These are phyloP conservation scores for Sebastes goodei DNA, from an alignment of 2,797 vertebrate genomes.

Conservation along the genomic window DNA sequence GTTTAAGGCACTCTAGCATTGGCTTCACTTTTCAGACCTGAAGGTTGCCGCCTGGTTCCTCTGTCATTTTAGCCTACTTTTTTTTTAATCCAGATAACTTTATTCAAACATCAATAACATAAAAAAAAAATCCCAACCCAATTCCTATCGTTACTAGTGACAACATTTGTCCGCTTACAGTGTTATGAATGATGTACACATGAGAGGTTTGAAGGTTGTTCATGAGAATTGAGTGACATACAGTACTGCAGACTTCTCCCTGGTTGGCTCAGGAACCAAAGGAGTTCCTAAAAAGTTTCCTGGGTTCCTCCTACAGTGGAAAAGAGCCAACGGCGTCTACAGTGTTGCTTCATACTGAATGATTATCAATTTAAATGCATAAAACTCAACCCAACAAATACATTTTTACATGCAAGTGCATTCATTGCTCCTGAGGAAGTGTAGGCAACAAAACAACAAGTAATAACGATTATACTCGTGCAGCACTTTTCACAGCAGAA, in stretches of 20 bases:
- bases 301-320: background rate
- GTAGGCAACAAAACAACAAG: background rate
- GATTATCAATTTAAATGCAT: background rate
- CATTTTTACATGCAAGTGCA: background rate
- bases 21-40: no score
- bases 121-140: background rate
- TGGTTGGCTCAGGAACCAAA: background rate
- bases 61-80: background rate
- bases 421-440: background rate
- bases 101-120: background rate
- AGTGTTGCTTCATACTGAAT: background rate
- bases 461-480: background rate
- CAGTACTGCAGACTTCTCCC: background rate
- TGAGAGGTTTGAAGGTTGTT: background rate
- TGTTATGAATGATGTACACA: background rate
- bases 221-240: background rate
- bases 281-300: background rate
- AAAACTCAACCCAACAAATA: background rate
- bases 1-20: no score
- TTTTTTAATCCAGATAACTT: background rate
- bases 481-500: conserved; percentile 35
- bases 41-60: no score
- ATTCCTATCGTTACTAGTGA: background rate
- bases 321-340: background rate
- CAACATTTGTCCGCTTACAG: background rate